Base-by-base conservation (phyloP, 2,888 invertebrate genomes). In the Dasysyrphus tricinctus region DNA sequence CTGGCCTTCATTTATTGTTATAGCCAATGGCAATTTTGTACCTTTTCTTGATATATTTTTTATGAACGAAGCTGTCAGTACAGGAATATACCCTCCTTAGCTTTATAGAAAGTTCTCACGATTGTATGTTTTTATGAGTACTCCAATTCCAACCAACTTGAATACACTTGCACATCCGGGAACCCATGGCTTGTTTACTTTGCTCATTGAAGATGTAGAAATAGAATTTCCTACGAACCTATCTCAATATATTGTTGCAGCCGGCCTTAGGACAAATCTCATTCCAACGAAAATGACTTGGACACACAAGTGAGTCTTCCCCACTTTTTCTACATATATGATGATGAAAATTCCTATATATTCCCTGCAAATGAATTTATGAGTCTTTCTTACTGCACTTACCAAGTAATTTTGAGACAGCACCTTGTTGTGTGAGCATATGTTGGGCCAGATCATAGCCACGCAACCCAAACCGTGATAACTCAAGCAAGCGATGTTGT, bases 401-500 rank as follows among this genome's bases (percentile, higher is more conserved):
- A 97, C 97, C 97, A 91, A 97, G 94, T 91, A 97, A 94, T 93
- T 97, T 97, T 89, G 97, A 97, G 90, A 97, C 97, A 90, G 97
- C 97, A 90, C 97, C 97, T 93, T 97, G 97, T 93, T 97, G 97
- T 82, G 96, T 96, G 76, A 98, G 94, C 94, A 97, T 97, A 91
- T 97, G 97, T 90, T 97, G 97, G 6, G 97, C 97, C 90, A 98
- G 94, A 93, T 98, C 97, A 91, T 97, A 98, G 90, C 97, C 97
- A 88, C 97, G 94, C 89, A 97, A 93, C 88, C 97, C 95, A 93
- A 96, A 94, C 93, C 97, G 94, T 54, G 97, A 97, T 88, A 97
- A 93, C 92, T 97, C 97, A 90, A 97, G 93, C 7, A 97, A 94
- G 87, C 97, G 94, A 92, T 97, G 97, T 90, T 96, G 96, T 2